Conservation (phyloP, 92 coral and sea anemone genomes). For the Heteractis magnifica region DNA sequence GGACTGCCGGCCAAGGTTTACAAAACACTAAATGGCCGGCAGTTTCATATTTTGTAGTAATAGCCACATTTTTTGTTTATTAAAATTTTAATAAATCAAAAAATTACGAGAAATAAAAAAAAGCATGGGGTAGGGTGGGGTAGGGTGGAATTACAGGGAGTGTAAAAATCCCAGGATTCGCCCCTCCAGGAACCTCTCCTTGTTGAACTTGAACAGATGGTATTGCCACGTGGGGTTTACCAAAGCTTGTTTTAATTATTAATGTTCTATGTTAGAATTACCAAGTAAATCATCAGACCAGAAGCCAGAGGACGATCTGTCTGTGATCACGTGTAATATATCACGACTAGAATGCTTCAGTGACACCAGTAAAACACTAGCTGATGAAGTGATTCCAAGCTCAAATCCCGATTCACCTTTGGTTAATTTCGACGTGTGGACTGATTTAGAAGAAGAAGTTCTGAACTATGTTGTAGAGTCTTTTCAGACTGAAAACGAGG, state of each 20-base stretch:
- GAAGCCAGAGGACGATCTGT: slow-evolving; percentile 59
- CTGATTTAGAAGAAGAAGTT: slow-evolving; percentile 82
- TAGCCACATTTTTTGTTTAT: too few relatives aligned
- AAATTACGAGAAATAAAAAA: too few relatives aligned
- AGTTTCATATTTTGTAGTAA: too few relatives aligned
- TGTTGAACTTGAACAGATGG: too few relatives aligned
- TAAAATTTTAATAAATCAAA: too few relatives aligned
- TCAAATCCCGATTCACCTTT: slow-evolving; percentile 94
- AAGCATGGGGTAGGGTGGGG: too few relatives aligned
- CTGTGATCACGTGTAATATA: slow-evolving; percentile 38
- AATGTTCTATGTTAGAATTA: slow-evolving; percentile 27
- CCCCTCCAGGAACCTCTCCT: too few relatives aligned
- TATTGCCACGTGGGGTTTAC: neutral
- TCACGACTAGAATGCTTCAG: slow-evolving; percentile 51
- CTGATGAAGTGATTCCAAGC: slow-evolving; percentile 77
- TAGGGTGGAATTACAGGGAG: too few relatives aligned
- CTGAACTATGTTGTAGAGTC: slow-evolving; percentile 65
- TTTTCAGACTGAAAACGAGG: slow-evolving; percentile 42
- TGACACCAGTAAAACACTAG: slow-evolving; percentile 27
- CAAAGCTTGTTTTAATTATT: neutral
- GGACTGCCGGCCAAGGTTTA: too few relatives aligned
- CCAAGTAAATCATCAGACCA: slow-evolving; percentile 48
- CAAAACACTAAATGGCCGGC: too few relatives aligned
- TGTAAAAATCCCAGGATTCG: too few relatives aligned
- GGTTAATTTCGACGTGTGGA: slow-evolving; percentile 71